Base-by-base conservation (phyloP, 2,113 vertebrate species). In the Epinephelus lanceolatus region DNA sequence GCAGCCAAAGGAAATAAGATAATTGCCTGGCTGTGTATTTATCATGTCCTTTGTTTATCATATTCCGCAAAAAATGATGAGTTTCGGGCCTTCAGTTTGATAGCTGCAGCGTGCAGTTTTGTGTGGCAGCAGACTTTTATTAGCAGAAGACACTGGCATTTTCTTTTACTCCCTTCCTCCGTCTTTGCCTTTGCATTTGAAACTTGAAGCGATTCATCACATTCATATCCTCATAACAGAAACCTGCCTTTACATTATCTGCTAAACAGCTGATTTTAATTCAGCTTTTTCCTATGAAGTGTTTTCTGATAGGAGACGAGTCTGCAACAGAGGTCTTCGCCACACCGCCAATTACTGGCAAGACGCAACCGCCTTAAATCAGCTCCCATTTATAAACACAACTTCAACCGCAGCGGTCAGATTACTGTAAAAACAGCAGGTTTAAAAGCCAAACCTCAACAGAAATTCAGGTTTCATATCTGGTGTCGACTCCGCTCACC, bases 181-280 rank as follows among this genome's bases (percentile, higher is more conserved):
- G 0, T 59, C 70, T 42, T 25, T 15, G 15, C 18, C 82, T 94
- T 81, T 88, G 93, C 53, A 88, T 95, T 78, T 89, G 94, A 96
- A 95, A 96, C 86, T 96, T 95, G 95, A 80, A 85, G 93, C 83
- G 63, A 71, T 73, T 89, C 85, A 95, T 89, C 95, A 95, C 95
- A 95, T 94, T 95, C 71, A 45, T 40, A 55, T 75, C 73, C 49
- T 68, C 27, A 14, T 52, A 95, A 93, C 83, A 83, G 91, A 93
- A 93, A 96, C 95, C 92, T 94, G 94, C 83, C 86, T 96, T 79
- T 96, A 90, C 90, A 92, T 95, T 95, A 93, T 94, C 94, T 76
- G 93, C 94, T 79, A 88, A 95, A 91, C 95, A 96, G 95, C 95
- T 95, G 95, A 96, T 96, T 96, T 96, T 94, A 94, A 96, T 96